These are phyloP conservation scores for Phyllostomus hastatus DNA, from an alignment of 2,113 vertebrate species.

Conservation along the genomic window DNA sequence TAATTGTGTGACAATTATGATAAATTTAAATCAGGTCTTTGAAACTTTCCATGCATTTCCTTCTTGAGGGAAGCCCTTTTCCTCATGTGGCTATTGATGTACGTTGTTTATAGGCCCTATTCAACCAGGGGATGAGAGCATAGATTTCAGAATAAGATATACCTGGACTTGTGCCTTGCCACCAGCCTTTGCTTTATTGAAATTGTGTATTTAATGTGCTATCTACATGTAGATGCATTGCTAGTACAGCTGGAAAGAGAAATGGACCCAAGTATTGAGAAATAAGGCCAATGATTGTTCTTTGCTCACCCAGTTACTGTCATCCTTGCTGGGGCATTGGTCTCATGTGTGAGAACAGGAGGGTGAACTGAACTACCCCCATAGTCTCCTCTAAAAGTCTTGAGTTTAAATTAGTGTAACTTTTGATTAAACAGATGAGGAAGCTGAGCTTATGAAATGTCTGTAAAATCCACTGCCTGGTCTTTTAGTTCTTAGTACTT, in stretches of 20 bases:
- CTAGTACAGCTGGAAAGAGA: background rate
- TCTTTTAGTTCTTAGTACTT: background rate
- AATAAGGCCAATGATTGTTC: background rate
- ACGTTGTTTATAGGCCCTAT: background rate
- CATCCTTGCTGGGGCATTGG: background rate
- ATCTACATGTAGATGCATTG: background rate
- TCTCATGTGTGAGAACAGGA: background rate
- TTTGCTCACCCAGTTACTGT: background rate
- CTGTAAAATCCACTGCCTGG: background rate
- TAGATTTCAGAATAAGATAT: background rate
- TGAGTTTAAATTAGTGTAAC: background rate
- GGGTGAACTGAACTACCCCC: background rate
- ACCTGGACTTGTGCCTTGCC: background rate
- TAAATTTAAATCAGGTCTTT: background rate
- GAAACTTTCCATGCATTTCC: constrained; percentile 8
- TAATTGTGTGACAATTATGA: background rate
- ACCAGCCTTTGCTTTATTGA: background rate
- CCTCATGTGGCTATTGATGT: background rate
- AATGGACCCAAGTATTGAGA: background rate
- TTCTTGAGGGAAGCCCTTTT: background rate
- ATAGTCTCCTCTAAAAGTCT: background rate
- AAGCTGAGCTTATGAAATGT: background rate
- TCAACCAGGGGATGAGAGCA: background rate
- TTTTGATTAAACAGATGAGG: background rate
- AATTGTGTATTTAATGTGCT: background rate